phyloP scores from a whole-genome alignment of 2,888 invertebrate genomes.

The Schizaphis graminum region DNA sequence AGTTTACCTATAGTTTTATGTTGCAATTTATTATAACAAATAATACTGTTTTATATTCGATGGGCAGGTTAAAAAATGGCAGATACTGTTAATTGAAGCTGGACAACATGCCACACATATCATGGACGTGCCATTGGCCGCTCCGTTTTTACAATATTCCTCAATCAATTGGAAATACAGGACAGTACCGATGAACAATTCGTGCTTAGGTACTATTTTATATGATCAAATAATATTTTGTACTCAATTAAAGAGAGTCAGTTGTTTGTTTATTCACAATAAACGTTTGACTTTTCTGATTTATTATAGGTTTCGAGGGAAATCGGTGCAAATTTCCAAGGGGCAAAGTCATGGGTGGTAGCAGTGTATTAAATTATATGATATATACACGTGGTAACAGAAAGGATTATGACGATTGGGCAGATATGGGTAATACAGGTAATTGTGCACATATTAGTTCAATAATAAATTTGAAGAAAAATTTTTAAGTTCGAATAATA shows the following conservation, averaged over 20 bases:
- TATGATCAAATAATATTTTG: not conserved
- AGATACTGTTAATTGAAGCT: conserved; percentile 74
- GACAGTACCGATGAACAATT: conserved; percentile 72
- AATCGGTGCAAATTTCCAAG: conserved; percentile 27
- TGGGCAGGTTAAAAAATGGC: conserved; percentile 70
- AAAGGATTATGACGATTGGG: conserved; percentile 84
- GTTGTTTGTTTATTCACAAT: not conserved
- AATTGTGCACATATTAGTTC: not conserved
- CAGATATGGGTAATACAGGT: conserved; percentile 77
- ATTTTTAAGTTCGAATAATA: not conserved
- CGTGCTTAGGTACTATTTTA: conserved; percentile 70
- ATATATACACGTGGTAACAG: conserved; percentile 81
- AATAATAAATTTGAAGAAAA: not conserved
- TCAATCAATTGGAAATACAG: conserved; percentile 74
- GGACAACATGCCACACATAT: conserved; percentile 72
- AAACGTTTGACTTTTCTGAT: not conserved
- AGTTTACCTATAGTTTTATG: not conserved
- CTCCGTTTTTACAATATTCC: conserved; percentile 73
- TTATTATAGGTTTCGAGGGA: conserved; percentile 39
- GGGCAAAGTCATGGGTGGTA: conserved; percentile 77
- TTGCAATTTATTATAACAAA: not conserved
- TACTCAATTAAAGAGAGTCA: not conserved
- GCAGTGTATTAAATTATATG: conserved; percentile 85
- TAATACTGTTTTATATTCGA: not conserved
- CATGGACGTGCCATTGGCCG: conserved; percentile 73